phyloP scores from a whole-genome alignment of 2,113 vertebrate genomes.

The Camelus dromedarius region DNA sequence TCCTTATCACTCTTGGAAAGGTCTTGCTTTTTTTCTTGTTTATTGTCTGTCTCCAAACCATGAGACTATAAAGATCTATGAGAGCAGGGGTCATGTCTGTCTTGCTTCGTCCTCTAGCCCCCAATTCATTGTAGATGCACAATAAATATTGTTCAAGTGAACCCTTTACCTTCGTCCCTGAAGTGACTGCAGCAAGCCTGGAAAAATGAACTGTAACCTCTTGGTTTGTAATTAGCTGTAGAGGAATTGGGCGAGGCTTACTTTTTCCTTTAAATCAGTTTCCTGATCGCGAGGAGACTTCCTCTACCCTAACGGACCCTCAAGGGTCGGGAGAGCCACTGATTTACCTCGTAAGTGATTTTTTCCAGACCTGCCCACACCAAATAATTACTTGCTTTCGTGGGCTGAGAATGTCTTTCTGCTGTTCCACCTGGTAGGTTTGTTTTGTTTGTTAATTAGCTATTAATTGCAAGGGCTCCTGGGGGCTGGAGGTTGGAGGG shows the following conservation, averaged over 20 bases:
- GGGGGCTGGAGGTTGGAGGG: slow-evolving; percentile 79
- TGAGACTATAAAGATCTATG: background rate
- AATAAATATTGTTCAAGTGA: background rate
- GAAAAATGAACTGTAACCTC: background rate
- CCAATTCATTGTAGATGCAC: background rate
- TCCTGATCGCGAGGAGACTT: slow-evolving; percentile 41
- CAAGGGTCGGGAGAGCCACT: slow-evolving; percentile 48
- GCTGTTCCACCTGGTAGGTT: slow-evolving; percentile 84
- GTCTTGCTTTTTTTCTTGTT: background rate
- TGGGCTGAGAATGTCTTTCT: slow-evolving; percentile 77
- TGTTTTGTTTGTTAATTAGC: slow-evolving; percentile 87
- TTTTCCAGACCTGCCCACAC: slow-evolving; percentile 72
- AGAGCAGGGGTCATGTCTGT: background rate
- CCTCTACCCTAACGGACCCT: slow-evolving; percentile 27
- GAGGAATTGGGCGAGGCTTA: slow-evolving; percentile 15
- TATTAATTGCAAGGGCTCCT: slow-evolving; percentile 84
- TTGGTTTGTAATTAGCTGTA: background rate
- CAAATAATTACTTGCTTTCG: slow-evolving; percentile 84
- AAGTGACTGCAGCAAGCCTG: background rate
- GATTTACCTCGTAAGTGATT: slow-evolving; percentile 79
- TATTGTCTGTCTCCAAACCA: slow-evolving; percentile 7
- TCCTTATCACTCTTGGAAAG: background rate
- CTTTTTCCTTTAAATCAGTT: slow-evolving; percentile 59
- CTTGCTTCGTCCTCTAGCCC: background rate
- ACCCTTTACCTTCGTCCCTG: background rate